Conservation (phyloP, 2,797 vertebrate genomes). For the Pseudochirops corinnae region DNA sequence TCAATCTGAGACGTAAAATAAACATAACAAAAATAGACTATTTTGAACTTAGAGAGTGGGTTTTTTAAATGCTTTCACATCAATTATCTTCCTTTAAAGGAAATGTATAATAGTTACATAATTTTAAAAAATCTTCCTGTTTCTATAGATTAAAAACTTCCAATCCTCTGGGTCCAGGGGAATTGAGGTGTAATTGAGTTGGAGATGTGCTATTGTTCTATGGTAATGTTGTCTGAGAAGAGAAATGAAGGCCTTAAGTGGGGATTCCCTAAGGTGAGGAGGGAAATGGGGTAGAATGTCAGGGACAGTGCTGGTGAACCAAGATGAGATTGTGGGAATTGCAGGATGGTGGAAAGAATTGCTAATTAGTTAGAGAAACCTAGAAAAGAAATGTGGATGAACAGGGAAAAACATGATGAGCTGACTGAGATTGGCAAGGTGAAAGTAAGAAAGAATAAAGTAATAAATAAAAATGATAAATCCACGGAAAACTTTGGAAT, state of each 20-base stretch:
- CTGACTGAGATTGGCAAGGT: not conserved
- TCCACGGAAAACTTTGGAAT: not conserved
- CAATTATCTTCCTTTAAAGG: not conserved
- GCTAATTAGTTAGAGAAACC: not conserved
- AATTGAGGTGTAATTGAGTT: slow-evolving; percentile 6
- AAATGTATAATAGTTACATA: not conserved
- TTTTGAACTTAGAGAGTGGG: not conserved
- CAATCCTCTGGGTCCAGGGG: not conserved
- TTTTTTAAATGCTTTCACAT: not conserved
- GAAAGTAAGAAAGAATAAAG: not conserved
- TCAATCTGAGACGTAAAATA: not conserved
- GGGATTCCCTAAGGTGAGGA: not conserved
- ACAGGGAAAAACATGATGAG: not conserved
- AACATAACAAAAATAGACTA: not conserved
- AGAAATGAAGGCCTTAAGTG: not conserved
- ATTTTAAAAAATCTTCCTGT: not conserved
- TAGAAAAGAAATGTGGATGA: not conserved
- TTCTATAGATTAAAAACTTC: not conserved
- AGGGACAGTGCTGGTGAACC: not conserved
- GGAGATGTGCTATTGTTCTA: not conserved
- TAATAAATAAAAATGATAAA: not conserved
- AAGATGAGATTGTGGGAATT: not conserved
- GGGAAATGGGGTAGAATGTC: not conserved
- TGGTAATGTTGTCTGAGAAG: not conserved
- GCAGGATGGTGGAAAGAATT: not conserved